Evolutionary conservation across 2,888 invertebrate species (phyloP), one percentile per base, ranked within the genome.

Genomic region (Ornithoptera alexandrae): DNA sequence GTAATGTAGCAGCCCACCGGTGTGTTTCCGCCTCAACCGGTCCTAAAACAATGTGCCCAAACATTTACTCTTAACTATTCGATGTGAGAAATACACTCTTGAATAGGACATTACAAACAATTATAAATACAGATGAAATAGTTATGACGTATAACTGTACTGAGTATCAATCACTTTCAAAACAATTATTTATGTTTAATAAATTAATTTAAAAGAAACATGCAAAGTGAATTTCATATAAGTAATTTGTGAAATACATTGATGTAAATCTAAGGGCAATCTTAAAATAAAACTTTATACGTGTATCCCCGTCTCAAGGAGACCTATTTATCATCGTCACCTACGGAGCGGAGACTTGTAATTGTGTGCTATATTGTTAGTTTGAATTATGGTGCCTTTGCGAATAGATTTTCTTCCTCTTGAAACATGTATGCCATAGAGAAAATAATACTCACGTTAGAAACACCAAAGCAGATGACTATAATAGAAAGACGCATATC

Each of bases 261-360:
- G 53, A 53, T n/a, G 18, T n/a, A 53, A 53, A 53, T 12, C 53
- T 50, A 76, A 79, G 77, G 78, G 76, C 73, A 72, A 72, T 66
- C 73, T 74, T 63, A 71, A 76, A 73, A 75, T 77, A 80, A 79
- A 84, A 81, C 80, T 77, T 80, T 76, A 79, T 74, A 77, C 78
- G 79, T 83, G 80, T 85, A 87, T 86, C 84, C 79, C 82, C 83
- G 79, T 84, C 84, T 84, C 81, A 88, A 85, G 87, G 85, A 89
- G 86, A 81, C 81, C 79, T 81, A 90, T 92, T 89, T 89, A 87
- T 92, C 90, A 90, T 92, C 92, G 88, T 92, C 91, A 89, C 85
- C 85, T 78, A 78, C 79, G 76, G 81, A 79, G 82, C 78, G 79
- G 84, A 77, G 85, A 83, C 87, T 88, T 86, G 90, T 91, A 91